Base-by-base conservation (phyloP, 2,888 invertebrate species). In the Eupeodes latifasciatus region DNA sequence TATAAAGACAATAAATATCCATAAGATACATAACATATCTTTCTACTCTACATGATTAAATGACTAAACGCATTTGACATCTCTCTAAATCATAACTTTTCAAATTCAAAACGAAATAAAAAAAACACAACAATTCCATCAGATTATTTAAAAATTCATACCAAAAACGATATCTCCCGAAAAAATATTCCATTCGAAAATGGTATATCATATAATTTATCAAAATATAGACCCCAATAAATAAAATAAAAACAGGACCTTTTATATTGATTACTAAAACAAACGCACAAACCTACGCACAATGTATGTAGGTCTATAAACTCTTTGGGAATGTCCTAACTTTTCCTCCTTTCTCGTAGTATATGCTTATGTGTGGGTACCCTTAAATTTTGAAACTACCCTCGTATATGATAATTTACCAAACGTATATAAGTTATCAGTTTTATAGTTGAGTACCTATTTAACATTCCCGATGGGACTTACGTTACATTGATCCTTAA, bases 391-490 rank as follows among this genome's bases (percentile, higher is more conserved):
- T 34, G 5, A 69, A 40, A 40, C 71, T 51, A 27, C 27, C 2
- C 27, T 27, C 27, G 27, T 27, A 27, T 27, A 67, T 67, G 55
- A 71, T 71, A 44, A 71, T 71, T 44, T 47, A 47, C 57, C 34
- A 55, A 40, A 19, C 59, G 59, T 14, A 27, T 27, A 27, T 27
- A 57, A 72, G 47, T 59, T 72, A 59, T 59, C 47, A 72, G 34
- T 59, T 59, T 72, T 59, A 59, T 72, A 11, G 59, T 27, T 27
- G 3, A 47, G 3, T 14, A 47, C 14, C 66, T 72, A 59, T 72
- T 72, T 72, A 72, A 59, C 59, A 72, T 72, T 59, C 72, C 47
- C 40, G 40, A 5, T 59, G 4, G n/a, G 14, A 40, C 71, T 19
- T 10, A 55, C n/a, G 40, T 51, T 53, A 55, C n/a, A 55, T 51